Conservation (phyloP, 1,140 invertebrate genomes). For the Drosophila pruinosa region DNA sequence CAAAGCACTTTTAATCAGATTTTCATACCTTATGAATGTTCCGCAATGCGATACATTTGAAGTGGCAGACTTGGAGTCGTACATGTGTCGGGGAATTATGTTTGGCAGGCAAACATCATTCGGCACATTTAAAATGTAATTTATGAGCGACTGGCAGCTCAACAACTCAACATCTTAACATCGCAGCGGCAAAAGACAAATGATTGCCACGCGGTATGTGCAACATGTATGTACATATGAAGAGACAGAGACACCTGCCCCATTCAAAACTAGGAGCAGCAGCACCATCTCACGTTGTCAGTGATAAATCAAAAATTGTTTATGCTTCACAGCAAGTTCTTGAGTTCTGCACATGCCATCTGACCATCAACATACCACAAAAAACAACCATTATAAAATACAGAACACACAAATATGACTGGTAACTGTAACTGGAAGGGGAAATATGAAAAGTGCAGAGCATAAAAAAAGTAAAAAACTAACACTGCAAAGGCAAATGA, state of each 20-base stretch:
- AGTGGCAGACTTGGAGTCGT: slow-evolving; percentile 4
- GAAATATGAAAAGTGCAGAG: not conserved
- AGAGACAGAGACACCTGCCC: not conserved
- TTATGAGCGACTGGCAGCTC: slow-evolving; percentile 47
- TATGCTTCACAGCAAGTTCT: slow-evolving; percentile 44
- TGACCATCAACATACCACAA: not conserved
- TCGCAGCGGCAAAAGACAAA: slow-evolving; percentile 53
- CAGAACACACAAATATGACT: too few species aligned
- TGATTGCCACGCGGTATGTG: slow-evolving; percentile 42
- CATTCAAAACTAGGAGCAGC: not conserved
- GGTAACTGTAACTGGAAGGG: not conserved
- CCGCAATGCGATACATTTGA: slow-evolving; percentile 50
- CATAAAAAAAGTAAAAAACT: slow-evolving; percentile 52
- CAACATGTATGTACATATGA: not conserved
- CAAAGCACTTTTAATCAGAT: slow-evolving; percentile 57
- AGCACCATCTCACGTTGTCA: slow-evolving; percentile 31
- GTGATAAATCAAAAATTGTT: slow-evolving; percentile 72
- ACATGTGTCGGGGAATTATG: slow-evolving; percentile 10
- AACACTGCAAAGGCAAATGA: slow-evolving; percentile 48
- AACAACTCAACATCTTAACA: slow-evolving; percentile 14
- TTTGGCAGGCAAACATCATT: slow-evolving; percentile 2
- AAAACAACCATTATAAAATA: not conserved
- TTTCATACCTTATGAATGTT: slow-evolving; percentile 52
- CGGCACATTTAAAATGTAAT: slow-evolving; percentile 54
- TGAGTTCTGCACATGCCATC: slow-evolving; percentile 29